Conservation (phyloP, 2,888 invertebrate species). For the Chrysina gloriosa region DNA sequence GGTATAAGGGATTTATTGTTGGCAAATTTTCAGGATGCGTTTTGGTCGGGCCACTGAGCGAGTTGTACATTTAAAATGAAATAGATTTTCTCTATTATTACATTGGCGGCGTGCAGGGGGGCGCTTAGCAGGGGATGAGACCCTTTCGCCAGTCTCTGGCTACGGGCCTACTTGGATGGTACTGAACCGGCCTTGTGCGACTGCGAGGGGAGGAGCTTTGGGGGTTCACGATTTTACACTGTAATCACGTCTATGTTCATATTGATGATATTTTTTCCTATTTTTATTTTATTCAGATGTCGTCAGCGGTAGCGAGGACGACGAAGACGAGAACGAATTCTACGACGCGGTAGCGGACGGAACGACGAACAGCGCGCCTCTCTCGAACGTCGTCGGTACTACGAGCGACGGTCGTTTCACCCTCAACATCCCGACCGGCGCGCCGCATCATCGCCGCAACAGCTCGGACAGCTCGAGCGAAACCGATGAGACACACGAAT, state of each 20-base stretch:
- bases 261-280: neutral
- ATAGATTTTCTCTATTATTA: too few species aligned
- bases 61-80: too few species aligned
- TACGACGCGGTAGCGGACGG: slow-evolving; percentile 69
- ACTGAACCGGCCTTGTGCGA: too few species aligned
- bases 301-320: slow-evolving; percentile 70
- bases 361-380: slow-evolving; percentile 22
- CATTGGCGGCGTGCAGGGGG: too few species aligned
- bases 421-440: slow-evolving; percentile 72
- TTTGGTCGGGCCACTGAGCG: too few species aligned
- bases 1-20: too few species aligned
- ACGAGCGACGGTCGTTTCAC: slow-evolving; percentile 68
- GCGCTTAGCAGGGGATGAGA: too few species aligned
- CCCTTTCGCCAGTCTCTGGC: too few species aligned
- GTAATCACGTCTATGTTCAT: neutral
- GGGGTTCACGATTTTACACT: neutral
- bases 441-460: slow-evolving; percentile 59
- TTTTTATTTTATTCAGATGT: slow-evolving; percentile 59
- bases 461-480: slow-evolving; percentile 68
- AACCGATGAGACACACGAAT: slow-evolving; percentile 66
- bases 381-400: slow-evolving; percentile 37
- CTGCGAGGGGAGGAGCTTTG: too few species aligned
- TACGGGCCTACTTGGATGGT: too few species aligned
- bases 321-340: slow-evolving; percentile 83
- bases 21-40: too few species aligned